These are phyloP conservation scores for Pachycephala philippinensis DNA, from an alignment of 2,113 vertebrate species.

Conservation along the genomic window DNA sequence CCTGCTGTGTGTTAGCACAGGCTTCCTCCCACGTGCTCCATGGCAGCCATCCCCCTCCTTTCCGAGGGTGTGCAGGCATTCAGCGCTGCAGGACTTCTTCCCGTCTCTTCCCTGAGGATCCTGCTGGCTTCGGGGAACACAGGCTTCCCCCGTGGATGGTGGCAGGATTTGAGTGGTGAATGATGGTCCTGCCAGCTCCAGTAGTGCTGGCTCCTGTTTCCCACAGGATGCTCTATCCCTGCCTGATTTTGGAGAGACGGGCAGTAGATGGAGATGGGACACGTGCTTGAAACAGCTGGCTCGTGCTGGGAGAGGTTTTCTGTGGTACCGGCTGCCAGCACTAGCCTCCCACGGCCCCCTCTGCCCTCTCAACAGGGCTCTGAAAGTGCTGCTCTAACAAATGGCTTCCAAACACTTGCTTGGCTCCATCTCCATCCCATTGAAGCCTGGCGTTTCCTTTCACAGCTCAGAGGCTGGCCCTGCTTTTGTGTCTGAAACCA, in stretches of 20 bases:
- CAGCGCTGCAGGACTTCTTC: not conserved
- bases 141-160: not conserved
- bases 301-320: not conserved
- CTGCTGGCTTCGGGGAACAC: not conserved
- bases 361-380: constrained; percentile 4
- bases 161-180: not conserved
- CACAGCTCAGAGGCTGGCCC: not conserved
- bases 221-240: not conserved
- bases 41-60: not conserved
- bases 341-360: constrained; percentile 40
- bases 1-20: not conserved
- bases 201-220: not conserved
- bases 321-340: not conserved
- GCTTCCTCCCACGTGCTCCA: not conserved
- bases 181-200: not conserved
- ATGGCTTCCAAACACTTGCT: constrained; percentile 15
- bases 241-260: not conserved
- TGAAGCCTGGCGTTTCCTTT: constrained; percentile 32
- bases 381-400: constrained; percentile 41
- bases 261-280: not conserved
- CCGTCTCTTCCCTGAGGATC: not conserved
- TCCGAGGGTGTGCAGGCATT: not conserved
- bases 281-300: constrained; percentile 17
- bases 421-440: constrained; percentile 7
- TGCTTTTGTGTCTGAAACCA: not conserved